Evolutionary conservation across 2,888 invertebrate species (phyloP), one percentile per base, ranked within the genome.

Genomic region (Platerodrilus igneus): DNA sequence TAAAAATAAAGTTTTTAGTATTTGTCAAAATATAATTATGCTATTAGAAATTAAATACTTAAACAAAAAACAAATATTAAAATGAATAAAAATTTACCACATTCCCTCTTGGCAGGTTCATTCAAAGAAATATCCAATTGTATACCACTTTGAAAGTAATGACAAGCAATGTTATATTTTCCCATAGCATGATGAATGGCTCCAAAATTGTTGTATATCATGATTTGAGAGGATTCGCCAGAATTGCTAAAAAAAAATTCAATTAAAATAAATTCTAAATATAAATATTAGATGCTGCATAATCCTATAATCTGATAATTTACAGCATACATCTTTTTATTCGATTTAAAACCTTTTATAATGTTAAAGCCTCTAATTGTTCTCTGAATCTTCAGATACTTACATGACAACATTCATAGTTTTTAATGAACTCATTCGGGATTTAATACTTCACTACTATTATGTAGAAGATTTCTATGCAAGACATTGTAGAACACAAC

Each of bases 131-230:
- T 73, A 59, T 87, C 86, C 65, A 86, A 84, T 58, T 82, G 78
- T 3, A 89, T 67, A 29, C 90, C 88, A 67, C 82, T 80, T 55
- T 83, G 81, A 52, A 88, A 80, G 67, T 88, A 86, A 61, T 84
- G 83, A 32, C 81, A 78, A 4, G 87, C 86, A 41, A 90, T 72
- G 66, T 83, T 81, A 28, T 84, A 84, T 69, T 89, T 90, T 11
- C 83, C 83, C 67, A 88, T 75, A 20, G 85, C 81, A 59, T 87
- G 78, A 66, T 90, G 84, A 50, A 88, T 75, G 33, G 86, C 82
- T 26, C 85, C 90, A 59, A 89, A 76, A 58, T 91, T 89, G 60
- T 90, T 92, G 59, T 85, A 83, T 56, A 83, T 80, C 62, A 81
- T 70, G 31, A 79, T 72, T 11, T 73, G 69, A 6, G 78, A 68